phyloP scores from a whole-genome alignment of 2,113 vertebrate genomes.

The Trogon surrucura region DNA sequence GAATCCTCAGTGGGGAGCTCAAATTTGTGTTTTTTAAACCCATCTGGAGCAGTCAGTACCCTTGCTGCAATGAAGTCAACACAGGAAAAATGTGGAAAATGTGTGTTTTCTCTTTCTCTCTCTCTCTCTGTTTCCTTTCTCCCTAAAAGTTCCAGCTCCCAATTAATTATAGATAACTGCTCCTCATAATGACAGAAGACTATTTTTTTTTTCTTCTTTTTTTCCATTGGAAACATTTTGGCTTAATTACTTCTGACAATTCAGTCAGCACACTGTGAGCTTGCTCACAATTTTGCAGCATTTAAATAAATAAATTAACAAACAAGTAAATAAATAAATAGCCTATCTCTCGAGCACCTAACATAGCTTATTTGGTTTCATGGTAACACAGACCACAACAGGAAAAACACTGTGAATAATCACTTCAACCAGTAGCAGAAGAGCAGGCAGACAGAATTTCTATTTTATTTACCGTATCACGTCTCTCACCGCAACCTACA shows the following conservation, averaged over 20 bases:
- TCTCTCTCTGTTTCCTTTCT: neutral
- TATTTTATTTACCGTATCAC: neutral
- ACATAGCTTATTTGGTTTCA: neutral
- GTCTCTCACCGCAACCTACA: neutral
- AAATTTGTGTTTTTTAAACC: conserved; percentile 25
- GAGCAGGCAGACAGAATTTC: neutral
- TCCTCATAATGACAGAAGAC: neutral
- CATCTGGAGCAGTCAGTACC: conserved; percentile 31
- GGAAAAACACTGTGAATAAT: neutral
- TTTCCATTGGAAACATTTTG: neutral
- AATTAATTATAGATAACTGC: conserved; percentile 42
- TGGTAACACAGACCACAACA: neutral
- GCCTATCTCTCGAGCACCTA: neutral
- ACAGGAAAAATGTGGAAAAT: neutral
- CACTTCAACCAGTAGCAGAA: neutral
- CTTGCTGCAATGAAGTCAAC: conserved; percentile 18
- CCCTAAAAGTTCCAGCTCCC: neutral
- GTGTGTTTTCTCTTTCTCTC: neutral
- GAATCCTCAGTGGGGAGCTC: conserved; percentile 31
- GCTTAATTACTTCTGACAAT: conserved; percentile 61
- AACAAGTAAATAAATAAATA: conserved; percentile 26
- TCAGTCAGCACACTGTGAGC: neutral
- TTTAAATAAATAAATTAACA: conserved; percentile 36
- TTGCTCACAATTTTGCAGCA: conserved; percentile 16
- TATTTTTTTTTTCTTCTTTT: neutral